These are phyloP conservation scores for Phrixothrix hirtus DNA, from an alignment of 2,888 invertebrate genomes.

Conservation along the genomic window DNA sequence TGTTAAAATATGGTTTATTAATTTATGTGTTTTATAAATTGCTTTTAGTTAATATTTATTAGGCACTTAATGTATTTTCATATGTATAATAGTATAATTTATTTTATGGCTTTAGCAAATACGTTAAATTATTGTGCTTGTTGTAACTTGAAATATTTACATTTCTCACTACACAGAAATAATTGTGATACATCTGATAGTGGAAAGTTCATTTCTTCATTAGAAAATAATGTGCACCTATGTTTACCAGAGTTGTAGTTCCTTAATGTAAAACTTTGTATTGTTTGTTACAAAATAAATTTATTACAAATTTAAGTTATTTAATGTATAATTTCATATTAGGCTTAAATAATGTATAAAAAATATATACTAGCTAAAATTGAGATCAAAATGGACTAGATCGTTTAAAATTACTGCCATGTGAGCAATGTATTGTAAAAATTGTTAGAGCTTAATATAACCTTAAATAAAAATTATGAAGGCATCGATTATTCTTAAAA, in stretches of 20 bases:
- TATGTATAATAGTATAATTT: too few species aligned
- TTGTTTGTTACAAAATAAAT: slow-evolving; percentile 20
- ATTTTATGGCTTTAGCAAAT: too few species aligned
- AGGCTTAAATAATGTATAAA: slow-evolving; percentile 3
- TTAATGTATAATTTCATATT: not conserved
- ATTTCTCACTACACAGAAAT: not conserved
- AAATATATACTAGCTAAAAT: too few species aligned
- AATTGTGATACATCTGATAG: not conserved
- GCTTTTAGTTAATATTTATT: slow-evolving; percentile 1
- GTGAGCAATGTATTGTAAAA: too few species aligned
- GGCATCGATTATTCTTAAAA: too few species aligned
- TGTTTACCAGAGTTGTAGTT: slow-evolving; percentile 8
- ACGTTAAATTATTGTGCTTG: too few species aligned
- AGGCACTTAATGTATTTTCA: slow-evolving; percentile 8
- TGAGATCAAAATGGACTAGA: too few species aligned
- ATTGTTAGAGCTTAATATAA: too few species aligned
- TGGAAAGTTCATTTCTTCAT: too few species aligned
- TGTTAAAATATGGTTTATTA: slow-evolving; percentile 5
- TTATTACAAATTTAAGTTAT: slow-evolving; percentile 12
- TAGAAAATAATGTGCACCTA: not conserved
- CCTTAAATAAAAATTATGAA: too few species aligned
- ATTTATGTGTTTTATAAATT: slow-evolving; percentile 8
- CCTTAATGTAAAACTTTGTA: slow-evolving; percentile 16
- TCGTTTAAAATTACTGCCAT: too few species aligned
- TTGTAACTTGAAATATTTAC: too few species aligned